Evolutionary conservation across 2,113 vertebrate species (phyloP), one percentile per base, ranked within the genome.

Genomic region (Lophotis ruficrista): DNA sequence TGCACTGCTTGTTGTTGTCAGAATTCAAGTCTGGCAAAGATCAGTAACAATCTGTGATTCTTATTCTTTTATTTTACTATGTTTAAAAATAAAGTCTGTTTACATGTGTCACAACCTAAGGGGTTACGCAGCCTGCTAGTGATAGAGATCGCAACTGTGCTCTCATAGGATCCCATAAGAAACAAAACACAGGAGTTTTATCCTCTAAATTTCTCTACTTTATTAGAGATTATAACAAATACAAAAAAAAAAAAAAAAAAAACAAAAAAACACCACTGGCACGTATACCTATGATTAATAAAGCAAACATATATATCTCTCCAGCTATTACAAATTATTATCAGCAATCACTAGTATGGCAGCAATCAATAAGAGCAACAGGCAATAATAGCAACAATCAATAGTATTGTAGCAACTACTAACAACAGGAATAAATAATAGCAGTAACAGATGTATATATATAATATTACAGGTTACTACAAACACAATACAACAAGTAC

Each of bases 191-290:
- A 87, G 10, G 50, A 30, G 5, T 3, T 43, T 79, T n/a, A 48
- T 38, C 15, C 4, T 76, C 37, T 71, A 25, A 45, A 45, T 68
- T 53, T 62, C 15, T 23, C 27, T 53, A 18, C 14, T 45, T 50
- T 24, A 50, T 80, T 43, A 45, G 15, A 54, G 3, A 53, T 57
- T 20, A 57, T 48, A 9, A 69, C 22, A 62, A 64, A 68, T 15
- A 19, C 1, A 70, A 37, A 37, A 60, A n/a, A 0, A 37, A 60
- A n/a, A 0, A 37, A 60, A n/a, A 0, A 37, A 60, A n/a, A 0
- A n/a, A n/a, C 17, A 12, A 28, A 19, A 37, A 60, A n/a, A 0
- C 4, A 70, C 10, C 3, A n/a, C 11, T 57, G 18, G 1, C 2
- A 79, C 47, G 5, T 51, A 21, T 15, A 27, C 12, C 16, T 33